These are phyloP conservation scores for Muraenolepis orangiensis DNA, from an alignment of 2,797 vertebrate genomes.

Conservation along the genomic window DNA sequence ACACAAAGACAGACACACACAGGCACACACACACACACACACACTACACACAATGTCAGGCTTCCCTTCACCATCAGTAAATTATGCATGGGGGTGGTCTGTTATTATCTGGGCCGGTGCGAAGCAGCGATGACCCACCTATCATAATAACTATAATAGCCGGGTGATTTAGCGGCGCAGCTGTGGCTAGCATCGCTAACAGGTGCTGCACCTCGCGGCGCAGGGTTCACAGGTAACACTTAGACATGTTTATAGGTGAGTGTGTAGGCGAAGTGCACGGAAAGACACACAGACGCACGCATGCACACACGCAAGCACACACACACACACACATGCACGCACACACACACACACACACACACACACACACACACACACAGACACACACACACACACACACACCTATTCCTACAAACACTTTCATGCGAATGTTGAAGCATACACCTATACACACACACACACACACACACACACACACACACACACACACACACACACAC, in stretches of 20 bases:
- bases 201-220: slow-evolving; percentile 21
- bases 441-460: no score
- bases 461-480: not conserved
- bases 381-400: not conserved
- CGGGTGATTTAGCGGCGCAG: slow-evolving; percentile 55
- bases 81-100: slow-evolving; percentile 60
- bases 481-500: not conserved
- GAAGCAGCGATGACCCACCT: slow-evolving; percentile 52
- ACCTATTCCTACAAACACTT: not conserved
- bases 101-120: slow-evolving; percentile 57
- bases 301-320: not conserved
- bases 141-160: slow-evolving; percentile 62
- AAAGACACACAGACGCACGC: slow-evolving; percentile 1
- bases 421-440: not conserved
- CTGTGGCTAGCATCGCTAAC: slow-evolving; percentile 44
- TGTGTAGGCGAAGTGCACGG: not conserved
- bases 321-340: not conserved
- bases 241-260: not conserved
- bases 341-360: not conserved
- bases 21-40: not conserved
- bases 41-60: slow-evolving; percentile 38
- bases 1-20: no score
- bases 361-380: no score
- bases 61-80: slow-evolving; percentile 49
- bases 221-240: slow-evolving; percentile 11